Base-by-base conservation (phyloP, 2,113 vertebrate genomes). In the Lathamus discolor region DNA sequence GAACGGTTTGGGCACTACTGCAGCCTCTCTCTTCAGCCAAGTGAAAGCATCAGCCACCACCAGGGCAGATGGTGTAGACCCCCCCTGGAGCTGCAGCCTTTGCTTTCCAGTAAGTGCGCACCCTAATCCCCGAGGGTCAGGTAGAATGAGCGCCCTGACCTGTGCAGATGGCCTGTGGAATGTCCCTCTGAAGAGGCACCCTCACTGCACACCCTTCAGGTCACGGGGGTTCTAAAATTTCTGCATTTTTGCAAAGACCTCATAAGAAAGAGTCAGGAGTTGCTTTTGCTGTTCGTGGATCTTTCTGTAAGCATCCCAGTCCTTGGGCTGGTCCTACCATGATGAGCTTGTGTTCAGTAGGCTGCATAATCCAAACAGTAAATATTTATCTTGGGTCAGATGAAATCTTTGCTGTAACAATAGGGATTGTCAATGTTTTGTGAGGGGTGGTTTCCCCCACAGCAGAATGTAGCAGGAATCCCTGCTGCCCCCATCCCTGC, bases 341-440 rank as follows among this genome's bases (percentile, higher is more conserved):
- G 8, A 10, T 11, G n/a, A 29, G 41, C 20, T 70, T 67, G 17
- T 49, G 41, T 74, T 54, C 70, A 59, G 48, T 46, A 44, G 54
- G 70, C 66, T 74, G 61, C 54, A 6, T 22, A 33, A 12, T 35
- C 66, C 1, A 0, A 68, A 67, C 52, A 43, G 84, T 82, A 82
- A 88, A 63, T 88, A 63, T 59, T 88, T 78, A 17, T 91, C 43
- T 74, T 78, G 77, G 43, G 39, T 72, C 39, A 57, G n/a, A 49
- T 11, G 85, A 51, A 68, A 41, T 83, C 49, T 87, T 70, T 86
- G 54, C 70, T 39, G 31, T 72, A 57, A 68, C 64, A 83, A 79
- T 54, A 66, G 61, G 19, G n/a, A 46, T 59, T 41, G 63, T 67
- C 57, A 49, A 6, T 73, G 48, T 69, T 89, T 68, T 77, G 61